phyloP scores from a whole-genome alignment of 2,113 vertebrate genomes.

The Mugil cephalus region DNA sequence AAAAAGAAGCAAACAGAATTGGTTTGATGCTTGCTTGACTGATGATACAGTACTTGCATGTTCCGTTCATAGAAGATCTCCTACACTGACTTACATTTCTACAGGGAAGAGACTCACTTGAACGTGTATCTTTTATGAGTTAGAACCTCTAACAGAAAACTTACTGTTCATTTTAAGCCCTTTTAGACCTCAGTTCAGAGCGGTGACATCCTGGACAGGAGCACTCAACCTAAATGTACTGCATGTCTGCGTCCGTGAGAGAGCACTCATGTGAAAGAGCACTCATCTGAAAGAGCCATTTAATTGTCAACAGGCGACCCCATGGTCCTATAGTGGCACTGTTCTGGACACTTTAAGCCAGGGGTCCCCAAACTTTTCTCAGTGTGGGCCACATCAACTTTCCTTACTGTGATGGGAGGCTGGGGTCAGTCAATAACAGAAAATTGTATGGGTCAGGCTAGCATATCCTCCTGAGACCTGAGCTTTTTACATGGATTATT shows the following conservation, averaged over 20 bases:
- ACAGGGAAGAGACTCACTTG: not conserved
- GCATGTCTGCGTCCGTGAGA: not conserved
- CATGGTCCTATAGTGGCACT: too few relatives aligned
- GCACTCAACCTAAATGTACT: not conserved
- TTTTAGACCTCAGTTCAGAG: not conserved
- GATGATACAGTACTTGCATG: not conserved
- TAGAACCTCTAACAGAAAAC: not conserved
- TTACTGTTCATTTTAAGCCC: not conserved
- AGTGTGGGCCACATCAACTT: too few relatives aligned
- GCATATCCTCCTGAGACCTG: too few relatives aligned
- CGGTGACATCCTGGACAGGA: not conserved
- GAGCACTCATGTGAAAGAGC: not conserved
- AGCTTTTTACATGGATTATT: too few relatives aligned
- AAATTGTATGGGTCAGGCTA: too few relatives aligned
- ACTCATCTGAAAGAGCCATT: slow-evolving; percentile 19
- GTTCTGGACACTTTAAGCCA: too few relatives aligned
- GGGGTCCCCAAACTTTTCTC: too few relatives aligned
- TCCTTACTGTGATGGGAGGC: too few relatives aligned
- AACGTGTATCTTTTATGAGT: not conserved
- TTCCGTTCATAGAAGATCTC: not conserved
- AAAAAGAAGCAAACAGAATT: not conserved
- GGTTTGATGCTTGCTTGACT: not conserved
- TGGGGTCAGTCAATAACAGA: too few relatives aligned
- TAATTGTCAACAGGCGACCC: slow-evolving; percentile 53
- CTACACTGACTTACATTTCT: not conserved